A percentile compares a stretch with the other conserved stretches of the same genome.
Evolutionary conservation across 2,797 vertebrate species (phyloP).

Genomic region (Hydrophis major): DNA sequence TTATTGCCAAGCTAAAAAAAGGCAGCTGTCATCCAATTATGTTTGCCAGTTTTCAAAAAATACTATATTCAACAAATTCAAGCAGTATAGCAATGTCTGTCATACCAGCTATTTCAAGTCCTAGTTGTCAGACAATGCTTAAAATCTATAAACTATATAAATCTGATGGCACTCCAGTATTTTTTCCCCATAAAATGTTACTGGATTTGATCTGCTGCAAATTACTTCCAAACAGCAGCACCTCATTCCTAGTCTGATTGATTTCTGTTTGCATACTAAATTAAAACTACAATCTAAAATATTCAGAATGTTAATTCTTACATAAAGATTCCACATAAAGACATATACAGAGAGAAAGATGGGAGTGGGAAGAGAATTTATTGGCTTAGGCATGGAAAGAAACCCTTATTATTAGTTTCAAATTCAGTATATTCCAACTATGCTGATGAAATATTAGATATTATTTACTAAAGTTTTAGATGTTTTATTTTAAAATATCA

Average conservation of each 20-base stretch:
- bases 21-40: background rate
- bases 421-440: background rate
- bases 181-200: background rate
- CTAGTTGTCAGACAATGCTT: background rate
- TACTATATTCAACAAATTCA: background rate
- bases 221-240: background rate
- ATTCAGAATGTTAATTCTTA: background rate
- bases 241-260: background rate
- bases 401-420: background rate
- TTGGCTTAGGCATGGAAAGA: background rate
- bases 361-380: background rate
- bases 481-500: background rate
- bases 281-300: background rate
- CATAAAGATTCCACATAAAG: background rate
- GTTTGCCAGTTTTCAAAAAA: background rate
- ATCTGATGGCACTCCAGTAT: background rate
- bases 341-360: background rate
- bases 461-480: background rate
- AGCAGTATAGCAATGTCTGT: background rate
- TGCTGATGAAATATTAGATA: background rate
- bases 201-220: background rate
- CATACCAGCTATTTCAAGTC: background rate
- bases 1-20: background rate
- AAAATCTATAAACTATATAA: background rate
- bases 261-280: background rate